phyloP scores from a whole-genome alignment of 35 echinoderm and acorn worm species.

The Stichopus chloronotus region DNA sequence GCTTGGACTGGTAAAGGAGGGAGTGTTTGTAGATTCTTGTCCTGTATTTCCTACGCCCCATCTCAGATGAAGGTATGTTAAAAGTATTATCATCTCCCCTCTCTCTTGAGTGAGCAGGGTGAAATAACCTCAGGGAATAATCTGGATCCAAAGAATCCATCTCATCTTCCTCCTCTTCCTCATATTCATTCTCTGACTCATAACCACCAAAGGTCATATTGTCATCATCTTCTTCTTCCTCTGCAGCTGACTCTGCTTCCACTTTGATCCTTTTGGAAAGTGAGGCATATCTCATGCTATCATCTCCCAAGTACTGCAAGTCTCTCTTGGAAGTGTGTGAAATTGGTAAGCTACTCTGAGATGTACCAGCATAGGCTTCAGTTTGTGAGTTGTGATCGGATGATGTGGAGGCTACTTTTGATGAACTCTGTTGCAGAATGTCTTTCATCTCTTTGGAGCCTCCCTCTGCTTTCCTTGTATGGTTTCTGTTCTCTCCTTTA shows the following conservation, averaged over 20 bases:
- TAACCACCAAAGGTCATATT: slow-evolving; percentile 22
- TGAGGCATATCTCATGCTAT: neutral
- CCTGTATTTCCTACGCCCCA: slow-evolving; percentile 16
- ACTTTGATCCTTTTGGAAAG: slow-evolving; percentile 41
- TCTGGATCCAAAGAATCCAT: neutral
- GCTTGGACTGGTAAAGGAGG: slow-evolving; percentile 14
- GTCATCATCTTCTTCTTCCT: slow-evolving; percentile 40
- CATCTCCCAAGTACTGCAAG: neutral
- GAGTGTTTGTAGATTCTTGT: slow-evolving; percentile 51
- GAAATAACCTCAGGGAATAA: slow-evolving; percentile 7
- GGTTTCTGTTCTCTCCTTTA: neutral
- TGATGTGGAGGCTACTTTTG: neutral
- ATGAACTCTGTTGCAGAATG: neutral
- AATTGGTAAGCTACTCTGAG: neutral
- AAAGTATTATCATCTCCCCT: neutral
- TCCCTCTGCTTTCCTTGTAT: neutral
- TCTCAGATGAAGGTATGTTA: neutral
- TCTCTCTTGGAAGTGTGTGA: slow-evolving; percentile 1
- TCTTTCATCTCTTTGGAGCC: neutral
- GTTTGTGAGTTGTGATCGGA: neutral
- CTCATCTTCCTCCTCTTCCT: slow-evolving; percentile 49
- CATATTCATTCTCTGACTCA: slow-evolving; percentile 45
- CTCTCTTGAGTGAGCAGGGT: neutral
- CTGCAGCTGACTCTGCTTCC: slow-evolving; percentile 11
- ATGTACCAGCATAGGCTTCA: neutral